These are phyloP conservation scores for Athalia circularis DNA, from an alignment of 2,888 invertebrate genomes.

Conservation along the genomic window DNA sequence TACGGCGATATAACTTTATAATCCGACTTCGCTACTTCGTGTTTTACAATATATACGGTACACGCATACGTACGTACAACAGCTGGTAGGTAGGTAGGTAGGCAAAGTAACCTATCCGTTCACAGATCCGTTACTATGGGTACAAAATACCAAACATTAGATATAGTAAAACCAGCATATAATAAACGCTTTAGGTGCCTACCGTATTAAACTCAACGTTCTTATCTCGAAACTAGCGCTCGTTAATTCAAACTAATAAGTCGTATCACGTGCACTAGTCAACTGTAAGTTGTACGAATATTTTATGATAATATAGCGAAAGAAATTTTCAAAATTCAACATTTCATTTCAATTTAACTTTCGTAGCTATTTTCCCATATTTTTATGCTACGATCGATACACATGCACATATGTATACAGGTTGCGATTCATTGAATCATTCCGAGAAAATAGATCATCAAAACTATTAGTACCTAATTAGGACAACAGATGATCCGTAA, in stretches of 20 bases:
- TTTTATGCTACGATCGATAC: background rate
- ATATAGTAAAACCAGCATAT: background rate
- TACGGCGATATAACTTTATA: too few relatives aligned
- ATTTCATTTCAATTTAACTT: too few relatives aligned
- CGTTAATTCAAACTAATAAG: too few relatives aligned
- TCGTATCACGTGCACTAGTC: background rate
- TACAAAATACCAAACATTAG: constrained; percentile 40
- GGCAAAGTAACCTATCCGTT: constrained; percentile 25
- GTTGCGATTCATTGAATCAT: background rate
- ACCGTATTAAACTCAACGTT: background rate
- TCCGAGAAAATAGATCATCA: background rate
- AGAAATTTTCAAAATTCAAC: too few relatives aligned
- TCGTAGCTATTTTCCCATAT: too few relatives aligned
- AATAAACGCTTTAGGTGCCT: background rate
- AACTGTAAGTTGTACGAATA: background rate
- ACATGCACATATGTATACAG: background rate
- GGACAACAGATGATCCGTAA: too few relatives aligned
- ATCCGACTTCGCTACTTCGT: background rate
- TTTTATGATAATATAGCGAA: background rate
- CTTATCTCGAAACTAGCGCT: background rate
- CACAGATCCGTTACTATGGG: constrained; percentile 45
- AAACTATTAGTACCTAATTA: too few relatives aligned
- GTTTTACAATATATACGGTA: background rate
- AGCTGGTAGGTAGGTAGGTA: constrained; percentile 40
- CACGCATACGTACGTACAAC: background rate